Conservation (phyloP, 37 sponge, comb jelly and placozoan genomes). For the Halisarca cf. caerulea region DNA sequence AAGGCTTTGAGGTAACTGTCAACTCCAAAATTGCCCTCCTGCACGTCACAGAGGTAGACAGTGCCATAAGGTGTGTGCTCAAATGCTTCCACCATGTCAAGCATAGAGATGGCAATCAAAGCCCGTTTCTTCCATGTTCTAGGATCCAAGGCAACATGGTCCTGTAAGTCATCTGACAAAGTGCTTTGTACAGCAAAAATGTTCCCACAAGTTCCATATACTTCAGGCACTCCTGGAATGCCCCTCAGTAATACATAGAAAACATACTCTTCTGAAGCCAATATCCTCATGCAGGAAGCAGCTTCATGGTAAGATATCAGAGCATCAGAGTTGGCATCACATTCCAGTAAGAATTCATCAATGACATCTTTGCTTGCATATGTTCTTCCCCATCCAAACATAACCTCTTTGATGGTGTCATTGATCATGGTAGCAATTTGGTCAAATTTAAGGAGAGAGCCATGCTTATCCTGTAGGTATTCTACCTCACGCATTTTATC, state of each 20-base stretch:
- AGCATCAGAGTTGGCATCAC: conserved; percentile 52
- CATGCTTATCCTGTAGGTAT: neutral
- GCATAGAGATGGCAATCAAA: conserved; percentile 41
- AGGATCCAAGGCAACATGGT: conserved; percentile 14
- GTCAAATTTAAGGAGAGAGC: neutral
- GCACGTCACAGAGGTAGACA: conserved; percentile 63
- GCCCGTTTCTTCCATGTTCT: conserved; percentile 49
- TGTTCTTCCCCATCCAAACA: neutral
- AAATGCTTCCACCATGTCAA: conserved; percentile 55
- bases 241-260: conserved; percentile 39
- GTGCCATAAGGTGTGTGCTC: conserved; percentile 63
- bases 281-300: conserved; percentile 40
- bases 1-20: conserved; percentile 27
- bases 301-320: conserved; percentile 44
- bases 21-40: conserved; percentile 69
- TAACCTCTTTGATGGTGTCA: neutral
- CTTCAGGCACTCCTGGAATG: conserved; percentile 27
- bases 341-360: conserved; percentile 38
- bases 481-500: neutral
- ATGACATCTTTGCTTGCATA: neutral
- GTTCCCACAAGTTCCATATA: conserved; percentile 66
- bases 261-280: conserved; percentile 53
- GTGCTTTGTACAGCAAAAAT: conserved; percentile 48
- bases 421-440: neutral
- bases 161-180: neutral